Conservation (phyloP, 1,140 invertebrate species). For the Saccostrea glomerata region DNA sequence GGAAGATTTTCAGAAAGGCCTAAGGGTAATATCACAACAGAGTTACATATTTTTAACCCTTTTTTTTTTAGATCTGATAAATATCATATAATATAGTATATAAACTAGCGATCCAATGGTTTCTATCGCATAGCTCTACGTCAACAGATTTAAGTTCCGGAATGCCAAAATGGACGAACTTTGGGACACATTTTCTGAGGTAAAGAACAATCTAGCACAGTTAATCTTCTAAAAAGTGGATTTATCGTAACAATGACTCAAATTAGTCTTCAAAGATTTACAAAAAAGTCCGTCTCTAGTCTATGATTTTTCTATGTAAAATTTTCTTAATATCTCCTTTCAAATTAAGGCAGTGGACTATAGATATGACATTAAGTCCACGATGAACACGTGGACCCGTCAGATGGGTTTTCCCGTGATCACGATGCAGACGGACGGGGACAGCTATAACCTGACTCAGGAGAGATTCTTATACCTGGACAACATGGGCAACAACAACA, state of each 20-base stretch:
- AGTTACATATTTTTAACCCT: no score
- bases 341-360: constrained; percentile 62
- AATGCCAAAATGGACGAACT: constrained; percentile 76
- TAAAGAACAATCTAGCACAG: no score
- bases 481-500: constrained; percentile 62
- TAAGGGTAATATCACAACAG: constrained; percentile 62
- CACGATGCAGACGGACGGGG: constrained; percentile 59
- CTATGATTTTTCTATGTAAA: no score
- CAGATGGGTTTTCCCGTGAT: constrained; percentile 78
- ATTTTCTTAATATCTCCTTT: no score
- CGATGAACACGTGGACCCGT: constrained; percentile 77
- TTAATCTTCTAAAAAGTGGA: no score
- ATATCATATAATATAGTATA: no score
- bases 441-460: constrained; percentile 70
- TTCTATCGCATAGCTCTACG: constrained; percentile 67
- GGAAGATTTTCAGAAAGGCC: constrained; percentile 71
- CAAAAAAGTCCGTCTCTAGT: no score
- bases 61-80: no score
- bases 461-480: constrained; percentile 68
- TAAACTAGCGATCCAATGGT: neutral
- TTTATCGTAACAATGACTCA: no score
- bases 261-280: no score
- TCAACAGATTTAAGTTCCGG: constrained; percentile 74
- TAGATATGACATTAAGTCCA: constrained; percentile 73
- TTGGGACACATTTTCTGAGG: constrained; percentile 81